A percentile compares a stretch with the other conserved stretches of the same genome.
These are phyloP conservation scores for Halichoerus grypus DNA, from an alignment of 2,113 vertebrate genomes.

Conservation along the genomic window DNA sequence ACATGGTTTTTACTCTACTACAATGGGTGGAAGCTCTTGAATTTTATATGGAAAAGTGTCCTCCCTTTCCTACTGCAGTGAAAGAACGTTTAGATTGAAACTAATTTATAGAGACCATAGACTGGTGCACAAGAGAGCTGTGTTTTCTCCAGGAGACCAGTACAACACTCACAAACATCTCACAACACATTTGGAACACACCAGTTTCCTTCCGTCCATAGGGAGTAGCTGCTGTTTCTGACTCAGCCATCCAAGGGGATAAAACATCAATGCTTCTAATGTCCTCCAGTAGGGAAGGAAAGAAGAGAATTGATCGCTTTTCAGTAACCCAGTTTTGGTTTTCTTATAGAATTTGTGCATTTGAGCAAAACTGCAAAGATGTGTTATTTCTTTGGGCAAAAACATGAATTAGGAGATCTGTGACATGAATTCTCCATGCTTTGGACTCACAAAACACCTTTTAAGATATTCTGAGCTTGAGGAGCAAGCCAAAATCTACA, in stretches of 20 bases:
- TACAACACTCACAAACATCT: neutral
- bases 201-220: neutral
- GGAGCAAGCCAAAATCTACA: neutral
- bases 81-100: constrained; percentile 41
- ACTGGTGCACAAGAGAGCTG: neutral
- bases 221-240: neutral
- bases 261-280: neutral
- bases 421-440: constrained; percentile 18
- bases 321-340: neutral
- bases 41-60: constrained; percentile 16
- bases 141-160: constrained; percentile 1
- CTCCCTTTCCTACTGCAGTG: neutral
- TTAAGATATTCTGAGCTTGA: constrained; percentile 28
- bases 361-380: neutral
- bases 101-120: neutral
- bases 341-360: neutral
- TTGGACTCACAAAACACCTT: neutral
- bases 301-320: neutral
- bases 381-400: neutral
- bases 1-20: neutral
- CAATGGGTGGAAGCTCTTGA: neutral
- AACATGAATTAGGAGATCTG: neutral
- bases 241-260: neutral
- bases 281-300: neutral
- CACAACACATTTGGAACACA: neutral